These are phyloP conservation scores for Coreoperca whiteheadi DNA, from an alignment of 2,113 vertebrate species.

Conservation along the genomic window DNA sequence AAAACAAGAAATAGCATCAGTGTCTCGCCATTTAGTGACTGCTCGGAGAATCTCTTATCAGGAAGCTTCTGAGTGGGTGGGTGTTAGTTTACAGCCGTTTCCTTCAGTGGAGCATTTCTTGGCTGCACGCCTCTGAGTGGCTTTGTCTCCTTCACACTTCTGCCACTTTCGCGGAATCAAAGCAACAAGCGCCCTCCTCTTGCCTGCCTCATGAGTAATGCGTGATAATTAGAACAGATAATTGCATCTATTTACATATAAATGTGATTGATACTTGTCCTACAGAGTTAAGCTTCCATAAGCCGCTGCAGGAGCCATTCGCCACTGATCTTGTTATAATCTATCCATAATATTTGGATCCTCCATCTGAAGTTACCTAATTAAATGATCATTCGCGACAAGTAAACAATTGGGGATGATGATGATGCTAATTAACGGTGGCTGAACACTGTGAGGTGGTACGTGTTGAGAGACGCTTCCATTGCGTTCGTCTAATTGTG, in stretches of 20 bases:
- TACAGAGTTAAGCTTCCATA: constrained; percentile 57
- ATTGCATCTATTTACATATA: constrained; percentile 75
- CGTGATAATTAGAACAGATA: constrained; percentile 64
- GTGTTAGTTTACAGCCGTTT: constrained; percentile 51
- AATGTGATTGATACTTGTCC: constrained; percentile 73
- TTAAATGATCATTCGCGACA: constrained; percentile 68
- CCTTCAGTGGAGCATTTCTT: constrained; percentile 13
- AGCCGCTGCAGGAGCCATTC: constrained; percentile 54
- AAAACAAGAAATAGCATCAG: constrained; percentile 26
- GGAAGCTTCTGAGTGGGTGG: constrained; percentile 15
- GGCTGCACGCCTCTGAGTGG: constrained; percentile 19
- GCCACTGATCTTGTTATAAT: constrained; percentile 53
- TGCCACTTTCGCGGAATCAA: constrained; percentile 51
- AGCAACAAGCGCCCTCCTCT: constrained; percentile 29
- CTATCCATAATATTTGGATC: constrained; percentile 72
- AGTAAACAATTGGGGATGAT: constrained; percentile 67
- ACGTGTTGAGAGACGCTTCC: constrained; percentile 15
- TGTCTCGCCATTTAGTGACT: constrained; percentile 27
- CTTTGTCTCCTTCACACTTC: constrained; percentile 61
- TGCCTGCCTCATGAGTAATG: constrained; percentile 45
- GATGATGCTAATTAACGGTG: constrained; percentile 75
- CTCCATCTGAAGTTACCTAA: constrained; percentile 70
- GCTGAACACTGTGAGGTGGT: constrained; percentile 45
- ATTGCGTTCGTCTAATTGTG: constrained; percentile 24
- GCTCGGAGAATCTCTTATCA: constrained; percentile 26